These are phyloP conservation scores for Riparia riparia DNA, from an alignment of 2,113 vertebrate genomes.

Conservation along the genomic window DNA sequence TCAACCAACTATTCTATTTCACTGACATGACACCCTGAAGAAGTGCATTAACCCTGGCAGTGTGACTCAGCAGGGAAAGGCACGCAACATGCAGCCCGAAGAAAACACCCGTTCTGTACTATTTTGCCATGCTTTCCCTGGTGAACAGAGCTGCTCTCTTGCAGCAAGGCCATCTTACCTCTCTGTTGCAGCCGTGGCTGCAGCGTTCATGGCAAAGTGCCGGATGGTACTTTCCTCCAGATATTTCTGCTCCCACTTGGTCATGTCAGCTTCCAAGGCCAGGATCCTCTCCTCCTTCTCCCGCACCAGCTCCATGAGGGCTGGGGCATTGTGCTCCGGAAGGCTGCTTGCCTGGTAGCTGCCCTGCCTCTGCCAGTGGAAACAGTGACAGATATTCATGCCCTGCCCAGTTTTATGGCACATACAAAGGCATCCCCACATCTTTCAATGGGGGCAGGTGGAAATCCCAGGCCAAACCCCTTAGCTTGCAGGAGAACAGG, in stretches of 20 bases:
- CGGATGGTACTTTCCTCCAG: conserved; percentile 87
- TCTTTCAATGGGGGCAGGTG: not conserved
- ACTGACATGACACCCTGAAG: rapidly evolving
- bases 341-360: conserved; percentile 62
- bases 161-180: conserved; percentile 67
- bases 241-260: conserved; percentile 90
- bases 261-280: conserved; percentile 87
- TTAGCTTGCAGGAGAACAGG: not conserved
- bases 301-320: conserved; percentile 84
- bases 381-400: not conserved
- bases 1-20: not conserved
- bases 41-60: not conserved
- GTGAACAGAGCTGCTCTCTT: not conserved
- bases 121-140: not conserved
- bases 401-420: not conserved
- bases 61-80: rapidly evolving
- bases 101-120: not conserved
- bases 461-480: not conserved
- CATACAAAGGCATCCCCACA: not conserved
- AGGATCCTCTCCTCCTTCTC: conserved; percentile 89
- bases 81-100: not conserved
- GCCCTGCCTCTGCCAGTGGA: conserved; percentile 77
- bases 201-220: conserved; percentile 86
- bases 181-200: conserved; percentile 74
- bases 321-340: conserved; percentile 78